Conservation (phyloP, 1,140 invertebrate species). For the Myzus persicae region DNA sequence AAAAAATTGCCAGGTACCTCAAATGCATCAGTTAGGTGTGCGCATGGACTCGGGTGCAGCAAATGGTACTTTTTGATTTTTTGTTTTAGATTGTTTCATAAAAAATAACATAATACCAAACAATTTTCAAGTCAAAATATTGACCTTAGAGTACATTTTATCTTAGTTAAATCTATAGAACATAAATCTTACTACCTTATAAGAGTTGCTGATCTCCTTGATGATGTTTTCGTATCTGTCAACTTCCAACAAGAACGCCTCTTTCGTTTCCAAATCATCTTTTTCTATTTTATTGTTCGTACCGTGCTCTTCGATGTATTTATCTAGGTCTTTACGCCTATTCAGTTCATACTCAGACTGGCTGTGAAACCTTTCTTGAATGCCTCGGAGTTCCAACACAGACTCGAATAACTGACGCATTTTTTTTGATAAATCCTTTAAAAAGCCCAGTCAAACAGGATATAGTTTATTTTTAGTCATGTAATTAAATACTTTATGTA, state of each 20-base stretch:
- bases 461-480: neutral
- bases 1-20: too few relatives aligned
- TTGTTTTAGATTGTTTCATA: neutral
- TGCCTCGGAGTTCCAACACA: constrained; percentile 29
- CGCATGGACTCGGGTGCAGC: too few relatives aligned
- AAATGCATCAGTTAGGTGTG: too few relatives aligned
- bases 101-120: neutral
- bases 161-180: neutral
- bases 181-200: constrained; percentile 8
- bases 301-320: constrained; percentile 36
- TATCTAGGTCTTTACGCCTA: constrained; percentile 43
- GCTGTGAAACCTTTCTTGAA: constrained; percentile 40
- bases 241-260: constrained; percentile 9
- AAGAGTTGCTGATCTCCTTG: neutral
- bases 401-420: constrained; percentile 47
- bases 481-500: neutral
- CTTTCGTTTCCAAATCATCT: neutral
- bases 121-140: neutral
- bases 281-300: neutral
- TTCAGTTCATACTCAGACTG: neutral
- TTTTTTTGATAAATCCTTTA: constrained; percentile 54
- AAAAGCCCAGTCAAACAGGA: neutral
- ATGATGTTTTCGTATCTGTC: constrained; percentile 34
- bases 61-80: too few relatives aligned
- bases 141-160: neutral